Base-by-base conservation (phyloP, 2,888 invertebrate genomes). In the Cryptus armator region DNA sequence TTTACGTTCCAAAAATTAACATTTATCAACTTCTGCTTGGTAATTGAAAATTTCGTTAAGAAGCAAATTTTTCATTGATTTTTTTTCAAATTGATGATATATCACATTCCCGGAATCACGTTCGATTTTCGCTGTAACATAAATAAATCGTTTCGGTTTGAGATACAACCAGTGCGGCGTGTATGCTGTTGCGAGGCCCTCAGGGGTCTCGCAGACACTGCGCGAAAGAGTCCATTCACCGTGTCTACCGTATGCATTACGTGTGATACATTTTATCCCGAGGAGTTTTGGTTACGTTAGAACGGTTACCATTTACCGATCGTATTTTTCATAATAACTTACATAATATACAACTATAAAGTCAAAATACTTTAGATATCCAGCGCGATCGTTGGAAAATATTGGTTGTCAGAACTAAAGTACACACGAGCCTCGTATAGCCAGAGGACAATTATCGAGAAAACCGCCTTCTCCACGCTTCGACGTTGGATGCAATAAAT, bases 251-350 rank as follows among this genome's bases (percentile, higher is more conserved):
- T 14, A 62, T 71, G 75, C 66, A 76, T 83, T 56, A 76, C 53
- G 43, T 66, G 71, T 66, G 59, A 66, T 75, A 19, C 79, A 75
- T 83, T 72, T 9, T 12, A 64, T 62, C 48, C 29, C 59, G 16
- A 37, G 19, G 72, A 72, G 67, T 72, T 76, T 66, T 71, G 71
- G 67, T 72, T 74, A 67, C 67, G 68, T 66, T 83, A 75, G 46
- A 83, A 79, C 75, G 79, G 75, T 75, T 75, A 68, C 56, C 79
- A 76, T 80, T 80, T 80, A 83, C 83, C 66, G 79, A 75, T 66
- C 70, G 72, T 46, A 72, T 59, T 72, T 72, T 59, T 72, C 29
- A 72, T 72, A 72, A 53, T 72, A 37, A 44, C 66, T 32, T 64
- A 12, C 16, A 37, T 29, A 68, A 68, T 51, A 32, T 14, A 48